Evolutionary conservation across 2,113 vertebrate species (phyloP), one percentile per base, ranked within the genome.

Genomic region (Saguinus midas): DNA sequence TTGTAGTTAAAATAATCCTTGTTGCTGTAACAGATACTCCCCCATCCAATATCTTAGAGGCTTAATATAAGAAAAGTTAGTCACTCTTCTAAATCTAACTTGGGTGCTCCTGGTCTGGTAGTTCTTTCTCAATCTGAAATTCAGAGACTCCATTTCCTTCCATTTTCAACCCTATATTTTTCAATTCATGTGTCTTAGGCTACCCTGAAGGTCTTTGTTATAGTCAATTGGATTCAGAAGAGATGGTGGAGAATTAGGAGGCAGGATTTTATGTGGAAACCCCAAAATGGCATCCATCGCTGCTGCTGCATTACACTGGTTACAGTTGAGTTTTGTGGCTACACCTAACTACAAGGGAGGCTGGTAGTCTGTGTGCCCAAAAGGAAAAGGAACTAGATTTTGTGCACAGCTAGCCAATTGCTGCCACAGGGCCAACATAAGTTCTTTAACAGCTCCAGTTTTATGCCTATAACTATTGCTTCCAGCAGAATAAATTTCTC

Each of bases 401-500:
- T 82, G 80, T 83, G 84, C 81, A 66, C 3, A 82, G 58, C 50
- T 35, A 85, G 84, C 70, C 40, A 55, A 55, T 78, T 87, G 91
- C 73, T 94, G 48, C 93, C 57, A 72, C 37, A 45, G 90, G 87
- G 90, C 61, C 5, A 48, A 80, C 85, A 32, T 96, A 94, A 94
- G 90, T 95, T 92, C 90, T 97, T 91, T 76, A 97, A 96, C 61
- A 80, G 90, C 91, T 93, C 79, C 75, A 94, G 81, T 97, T 97
- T 96, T 96, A 89, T 61, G 18, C 97, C 90, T 68, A 5, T 95
- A 96, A 88, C 73, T 50, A 93, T 78, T 70, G 90, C 94, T 97
- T 96, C 97, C 86, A 97, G 85, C 87, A 97, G 97, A 94, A 97
- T 93, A 94, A 75, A 96, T 96, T 98, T 94, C 90, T 97, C 43